Evolutionary conservation across 53 echinoderm and acorn worm genomes (phyloP), one percentile per base, ranked within the genome.

Genomic region (Zoroaster sp.): DNA sequence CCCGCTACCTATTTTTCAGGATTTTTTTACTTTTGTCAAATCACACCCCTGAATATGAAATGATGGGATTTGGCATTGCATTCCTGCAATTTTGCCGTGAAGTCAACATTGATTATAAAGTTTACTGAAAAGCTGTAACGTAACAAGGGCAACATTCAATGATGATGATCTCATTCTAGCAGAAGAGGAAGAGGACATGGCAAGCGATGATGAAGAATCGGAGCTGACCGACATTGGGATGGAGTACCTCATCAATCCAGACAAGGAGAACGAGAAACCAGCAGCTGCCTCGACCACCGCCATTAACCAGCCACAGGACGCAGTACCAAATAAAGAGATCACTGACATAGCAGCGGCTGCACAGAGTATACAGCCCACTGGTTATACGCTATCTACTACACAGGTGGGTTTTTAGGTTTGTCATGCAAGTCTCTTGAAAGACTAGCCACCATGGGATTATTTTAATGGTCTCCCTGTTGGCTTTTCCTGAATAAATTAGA

Each of bases 211-310:
- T 2, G 92, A 92, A 36, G 87, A 93, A 44, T 95, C 90, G 13
- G 94, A 95, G 65, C 75, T 94, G 43, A 92, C 91, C 28, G 95
- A 98, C 73, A 89, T 99, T 40, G 99, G 96, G 40, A 99, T 99
- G 96, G 99, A 99, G 68, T 99, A 99, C 83, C 93, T 99, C 54
- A 91, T 99, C 73, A 88, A 99, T 65, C 99, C 99, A 28, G 94
- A 96, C 40, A 95, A 99, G 70, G 91, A 87, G 86, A 88, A 90
- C 51, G 91, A 93, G 40, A 63, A 90, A 72, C 80, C 85, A 23
- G 74, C 83, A 4, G 37, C 37, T 14, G 42, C 73, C 41, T 14
- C 40, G 3, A 13, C 77, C 2, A 23, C 55, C 31, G 18, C 30
- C 25, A 72, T 53, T 80, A 73, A 73, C 42, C 70, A 87, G 74